Evolutionary conservation across 2,113 vertebrate species (phyloP), one percentile per base, ranked within the genome.

Genomic region (Odocoileus virginianus): DNA sequence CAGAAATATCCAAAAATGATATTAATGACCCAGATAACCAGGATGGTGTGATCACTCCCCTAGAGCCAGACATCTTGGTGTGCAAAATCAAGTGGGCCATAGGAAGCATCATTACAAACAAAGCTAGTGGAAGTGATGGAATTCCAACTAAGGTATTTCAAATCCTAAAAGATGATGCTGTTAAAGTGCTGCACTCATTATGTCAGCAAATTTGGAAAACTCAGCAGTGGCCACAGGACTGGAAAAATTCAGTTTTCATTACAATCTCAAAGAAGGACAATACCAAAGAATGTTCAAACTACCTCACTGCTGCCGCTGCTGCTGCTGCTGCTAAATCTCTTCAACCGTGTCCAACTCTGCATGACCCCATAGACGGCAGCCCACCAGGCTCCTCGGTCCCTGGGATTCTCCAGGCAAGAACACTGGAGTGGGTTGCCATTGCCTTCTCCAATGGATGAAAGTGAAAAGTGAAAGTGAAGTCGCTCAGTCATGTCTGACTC

Each of bases 311-410:
- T 33, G 61, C 30, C 33, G 61, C 6, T 64, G 15, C 3, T 17
- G 61, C 7, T 64, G 15, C 7, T 64, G 15, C 61, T n/a, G 16
- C 61, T 64, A n/a, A 4, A 33, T 67, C 19, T 16, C 7, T 36
- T 67, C 8, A n/a, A 8, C 21, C 1, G 0, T 67, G 17, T 67
- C 64, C 0, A 1, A n/a, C 33, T 67, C 33, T 67, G 2, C 1
- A 19, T 0, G 4, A 67, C 33, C 8, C 33, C 64, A 10, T 67
- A 19, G 64, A 21, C 10, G 4, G 17, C 64, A 67, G 17, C 17
- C 16, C 64, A 11, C 33, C 64, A 67, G 64, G 17, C 64, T 67
- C 2, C 64, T 4, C n/a, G 0, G 0, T 21, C 4, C 16, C 64
- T 71, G n/a, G 64, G n/a, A 36, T 71, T 71, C n/a, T 71, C n/a